phyloP scores from a whole-genome alignment of 2,888 invertebrate genomes.

The Mayetiola destructor region DNA sequence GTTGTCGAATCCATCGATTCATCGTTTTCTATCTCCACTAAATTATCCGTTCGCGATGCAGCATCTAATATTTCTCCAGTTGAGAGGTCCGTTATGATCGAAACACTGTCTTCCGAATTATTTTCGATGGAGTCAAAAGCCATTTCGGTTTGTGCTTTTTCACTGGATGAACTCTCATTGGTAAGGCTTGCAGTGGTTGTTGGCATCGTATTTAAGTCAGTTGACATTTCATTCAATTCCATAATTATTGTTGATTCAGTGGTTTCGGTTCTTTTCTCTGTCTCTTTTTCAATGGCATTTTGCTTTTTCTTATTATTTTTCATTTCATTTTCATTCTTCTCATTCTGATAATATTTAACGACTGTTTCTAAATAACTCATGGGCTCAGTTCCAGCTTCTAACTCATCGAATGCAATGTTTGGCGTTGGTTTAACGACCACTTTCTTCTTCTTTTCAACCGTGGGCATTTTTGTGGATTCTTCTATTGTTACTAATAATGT shows the following conservation, averaged over 20 bases:
- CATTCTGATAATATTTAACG: neutral
- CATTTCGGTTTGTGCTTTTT: neutral
- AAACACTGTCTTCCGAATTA: neutral
- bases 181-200: neutral
- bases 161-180: conserved; percentile 17
- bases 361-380: conserved; percentile 1
- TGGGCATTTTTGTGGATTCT: neutral
- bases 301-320: neutral
- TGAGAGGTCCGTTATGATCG: neutral
- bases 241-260: neutral
- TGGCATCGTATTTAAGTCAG: neutral
- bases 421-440: neutral
- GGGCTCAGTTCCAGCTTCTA: neutral
- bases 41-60: neutral
- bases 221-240: neutral
- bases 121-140: neutral
- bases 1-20: neutral
- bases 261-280: neutral
- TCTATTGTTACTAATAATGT: neutral
- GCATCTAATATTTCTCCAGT: neutral
- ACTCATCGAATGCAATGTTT: neutral
- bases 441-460: neutral
- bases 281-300: neutral
- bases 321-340: conserved; percentile 4
- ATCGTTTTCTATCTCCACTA: neutral